Evolutionary conservation across 2,797 vertebrate genomes (phyloP).

Genomic region (Chanos chanos): DNA sequence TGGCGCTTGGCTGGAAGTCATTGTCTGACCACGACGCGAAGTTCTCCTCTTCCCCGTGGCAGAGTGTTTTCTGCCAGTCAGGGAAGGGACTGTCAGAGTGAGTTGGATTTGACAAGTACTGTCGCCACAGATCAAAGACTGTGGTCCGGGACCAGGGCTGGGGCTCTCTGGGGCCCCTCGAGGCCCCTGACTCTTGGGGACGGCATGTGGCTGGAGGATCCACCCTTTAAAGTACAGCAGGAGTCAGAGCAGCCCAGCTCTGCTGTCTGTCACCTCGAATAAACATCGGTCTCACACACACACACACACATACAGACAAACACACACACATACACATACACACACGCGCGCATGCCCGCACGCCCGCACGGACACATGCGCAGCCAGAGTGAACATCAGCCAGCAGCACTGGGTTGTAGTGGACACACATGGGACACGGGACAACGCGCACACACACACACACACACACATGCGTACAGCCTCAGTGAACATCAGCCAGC

Average conservation of each 20-base stretch:
- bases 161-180: neutral
- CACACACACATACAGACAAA: neutral
- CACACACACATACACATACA: neutral
- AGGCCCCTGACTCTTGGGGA: neutral
- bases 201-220: neutral
- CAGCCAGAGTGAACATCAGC: neutral
- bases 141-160: constrained; percentile 7
- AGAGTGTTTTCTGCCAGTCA: constrained; percentile 26
- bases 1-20: constrained; percentile 35
- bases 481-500: neutral
- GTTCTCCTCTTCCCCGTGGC: constrained; percentile 35
- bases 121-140: constrained; percentile 38
- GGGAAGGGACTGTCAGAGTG: constrained; percentile 36
- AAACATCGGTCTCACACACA: neutral
- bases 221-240: neutral
- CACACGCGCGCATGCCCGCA: neutral
- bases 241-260: neutral
- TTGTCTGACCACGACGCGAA: constrained; percentile 36
- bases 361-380: neutral
- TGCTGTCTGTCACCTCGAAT: constrained; percentile 1
- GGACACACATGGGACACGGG: too few species aligned
- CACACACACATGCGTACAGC: neutral
- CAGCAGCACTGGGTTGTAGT: too few species aligned
- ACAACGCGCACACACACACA: neutral
- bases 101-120: constrained; percentile 36